Evolutionary conservation across 2,113 vertebrate species (phyloP).

Genomic region (Engraulis encrasicolus): DNA sequence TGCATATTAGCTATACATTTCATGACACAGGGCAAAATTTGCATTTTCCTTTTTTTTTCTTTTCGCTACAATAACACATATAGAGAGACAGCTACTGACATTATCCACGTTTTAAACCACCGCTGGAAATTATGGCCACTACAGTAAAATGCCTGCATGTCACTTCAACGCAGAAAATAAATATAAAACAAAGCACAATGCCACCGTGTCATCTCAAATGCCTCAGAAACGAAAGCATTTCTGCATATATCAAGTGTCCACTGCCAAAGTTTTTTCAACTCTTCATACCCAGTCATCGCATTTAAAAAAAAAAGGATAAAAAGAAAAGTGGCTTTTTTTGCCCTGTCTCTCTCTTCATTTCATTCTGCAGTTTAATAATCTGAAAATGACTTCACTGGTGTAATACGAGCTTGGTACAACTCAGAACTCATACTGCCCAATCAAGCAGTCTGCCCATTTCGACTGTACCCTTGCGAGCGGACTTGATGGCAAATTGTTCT

Average conservation of each 20-base stretch:
- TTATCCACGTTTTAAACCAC: not conserved
- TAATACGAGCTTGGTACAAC: constrained; percentile 47
- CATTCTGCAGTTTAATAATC: constrained; percentile 51
- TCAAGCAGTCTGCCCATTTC: constrained; percentile 34
- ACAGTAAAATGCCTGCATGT: not conserved
- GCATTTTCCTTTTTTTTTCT: not conserved
- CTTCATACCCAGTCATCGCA: not conserved
- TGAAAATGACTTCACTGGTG: constrained; percentile 33
- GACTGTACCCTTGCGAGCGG: constrained; percentile 30
- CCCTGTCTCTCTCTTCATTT: constrained; percentile 43
- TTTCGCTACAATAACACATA: not conserved
- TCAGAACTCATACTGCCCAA: constrained; percentile 11
- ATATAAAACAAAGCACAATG: not conserved
- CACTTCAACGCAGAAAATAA: not conserved
- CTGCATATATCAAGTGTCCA: not conserved
- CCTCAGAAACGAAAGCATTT: not conserved
- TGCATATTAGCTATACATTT: not conserved
- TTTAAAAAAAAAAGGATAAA: not conserved
- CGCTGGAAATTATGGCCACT: not conserved
- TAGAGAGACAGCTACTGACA: not conserved
- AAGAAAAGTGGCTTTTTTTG: constrained; percentile 13
- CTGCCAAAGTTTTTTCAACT: not conserved
- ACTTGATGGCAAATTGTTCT: not conserved
- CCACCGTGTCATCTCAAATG: not conserved
- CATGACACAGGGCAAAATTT: not conserved